These are phyloP conservation scores for Kryptolebias ocellatus DNA, from an alignment of 2,797 vertebrate genomes.

Conservation along the genomic window DNA sequence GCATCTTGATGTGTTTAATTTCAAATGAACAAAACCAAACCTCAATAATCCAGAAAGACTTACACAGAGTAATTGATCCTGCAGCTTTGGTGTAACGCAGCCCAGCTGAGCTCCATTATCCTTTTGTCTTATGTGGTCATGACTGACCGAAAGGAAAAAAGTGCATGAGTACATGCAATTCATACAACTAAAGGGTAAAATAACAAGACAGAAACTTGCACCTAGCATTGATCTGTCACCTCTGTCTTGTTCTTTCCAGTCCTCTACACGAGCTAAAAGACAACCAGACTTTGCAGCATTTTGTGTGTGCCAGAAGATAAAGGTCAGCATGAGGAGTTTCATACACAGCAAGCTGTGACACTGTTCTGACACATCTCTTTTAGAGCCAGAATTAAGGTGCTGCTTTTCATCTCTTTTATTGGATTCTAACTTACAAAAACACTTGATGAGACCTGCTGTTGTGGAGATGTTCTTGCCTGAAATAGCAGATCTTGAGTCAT, in stretches of 20 bases:
- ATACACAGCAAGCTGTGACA: not conserved
- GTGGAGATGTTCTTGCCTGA: not conserved
- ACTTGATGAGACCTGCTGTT: not conserved
- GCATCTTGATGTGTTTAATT: not conserved
- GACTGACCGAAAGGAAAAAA: slow-evolving; percentile 16
- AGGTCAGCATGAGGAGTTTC: not conserved
- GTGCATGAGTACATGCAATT: not conserved
- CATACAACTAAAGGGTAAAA: not conserved
- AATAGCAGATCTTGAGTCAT: not conserved
- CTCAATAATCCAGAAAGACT: slow-evolving; percentile 21
- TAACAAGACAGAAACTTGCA: not conserved
- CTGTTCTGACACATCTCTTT: not conserved
- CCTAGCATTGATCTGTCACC: not conserved
- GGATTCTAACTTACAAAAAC: not conserved
- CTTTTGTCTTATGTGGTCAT: slow-evolving; percentile 41
- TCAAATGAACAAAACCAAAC: slow-evolving; percentile 14
- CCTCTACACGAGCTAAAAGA: slow-evolving; percentile 1
- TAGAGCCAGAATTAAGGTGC: not conserved
- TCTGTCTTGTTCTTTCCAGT: not conserved
- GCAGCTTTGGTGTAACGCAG: slow-evolving; percentile 34
- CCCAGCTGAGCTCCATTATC: slow-evolving; percentile 45
- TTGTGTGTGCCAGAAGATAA: not conserved
- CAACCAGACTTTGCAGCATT: not conserved
- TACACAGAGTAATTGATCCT: slow-evolving; percentile 47
- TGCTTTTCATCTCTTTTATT: not conserved